Percentiles rank a stretch among this genome's conserved stretches.
Conservation (phyloP, 2,113 vertebrate species). For the Sialia sialis region DNA sequence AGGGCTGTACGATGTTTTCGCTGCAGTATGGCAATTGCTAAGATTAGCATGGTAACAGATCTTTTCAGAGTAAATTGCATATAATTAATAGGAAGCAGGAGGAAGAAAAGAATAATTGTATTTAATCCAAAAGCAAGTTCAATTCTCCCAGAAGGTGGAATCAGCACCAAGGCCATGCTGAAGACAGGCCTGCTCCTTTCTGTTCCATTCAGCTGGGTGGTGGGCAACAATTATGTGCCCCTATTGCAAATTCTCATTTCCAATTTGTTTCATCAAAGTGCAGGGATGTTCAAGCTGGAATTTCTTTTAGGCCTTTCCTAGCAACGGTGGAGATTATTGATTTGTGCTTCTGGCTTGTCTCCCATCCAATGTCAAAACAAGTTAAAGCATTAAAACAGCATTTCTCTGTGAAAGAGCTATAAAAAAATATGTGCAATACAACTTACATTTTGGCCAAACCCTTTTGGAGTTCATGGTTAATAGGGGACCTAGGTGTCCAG, state of each 20-base stretch:
- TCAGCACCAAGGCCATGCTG: background rate
- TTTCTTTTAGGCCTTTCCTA: background rate
- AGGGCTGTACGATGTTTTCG: background rate
- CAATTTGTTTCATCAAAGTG: background rate
- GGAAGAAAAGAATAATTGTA: background rate
- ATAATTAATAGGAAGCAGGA: slow-evolving; percentile 37
- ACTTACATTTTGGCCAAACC: background rate
- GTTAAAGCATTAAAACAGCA: background rate
- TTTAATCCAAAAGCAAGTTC: slow-evolving; percentile 20
- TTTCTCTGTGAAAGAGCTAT: background rate
- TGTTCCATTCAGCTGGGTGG: background rate
- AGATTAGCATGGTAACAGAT: slow-evolving; percentile 42
- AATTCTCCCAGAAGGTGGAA: slow-evolving; percentile 24
- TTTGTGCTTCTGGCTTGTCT: background rate
- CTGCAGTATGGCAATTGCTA: background rate
- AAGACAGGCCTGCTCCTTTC: background rate
- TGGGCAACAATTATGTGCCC: background rate
- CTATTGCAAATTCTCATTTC: background rate
- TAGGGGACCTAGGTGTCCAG: background rate
- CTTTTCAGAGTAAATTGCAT: slow-evolving; percentile 22
- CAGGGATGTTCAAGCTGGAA: background rate
- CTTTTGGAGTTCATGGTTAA: background rate
- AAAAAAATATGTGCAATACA: background rate
- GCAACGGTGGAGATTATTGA: background rate
- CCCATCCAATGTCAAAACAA: background rate